Evolutionary conservation across 2,888 invertebrate species (phyloP).

Genomic region (Steinernema carpocapsae): DNA sequence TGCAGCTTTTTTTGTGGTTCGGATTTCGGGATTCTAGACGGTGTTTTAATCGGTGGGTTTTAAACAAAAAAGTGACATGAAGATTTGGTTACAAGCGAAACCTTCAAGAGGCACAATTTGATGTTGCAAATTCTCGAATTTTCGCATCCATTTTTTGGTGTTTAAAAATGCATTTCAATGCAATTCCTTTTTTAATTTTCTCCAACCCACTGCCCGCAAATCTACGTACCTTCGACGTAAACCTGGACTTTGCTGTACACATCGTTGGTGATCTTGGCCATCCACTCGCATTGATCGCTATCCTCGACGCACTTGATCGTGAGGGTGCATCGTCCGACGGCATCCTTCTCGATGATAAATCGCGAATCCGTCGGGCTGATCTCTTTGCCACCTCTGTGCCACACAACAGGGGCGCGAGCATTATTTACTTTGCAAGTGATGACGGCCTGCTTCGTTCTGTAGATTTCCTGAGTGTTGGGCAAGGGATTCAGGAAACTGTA

Average conservation of each 20-base stretch:
- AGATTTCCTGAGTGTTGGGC: constrained; percentile 86
- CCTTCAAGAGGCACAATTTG: no score
- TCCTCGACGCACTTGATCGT: constrained; percentile 82
- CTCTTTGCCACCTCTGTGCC: constrained; percentile 81
- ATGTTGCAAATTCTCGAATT: no score
- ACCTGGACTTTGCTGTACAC: constrained; percentile 84
- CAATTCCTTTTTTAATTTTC: no score
- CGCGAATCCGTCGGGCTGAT: constrained; percentile 54
- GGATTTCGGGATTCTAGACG: no score
- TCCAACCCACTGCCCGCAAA: no score
- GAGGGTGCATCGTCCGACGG: constrained; percentile 86
- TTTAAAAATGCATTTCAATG: no score
- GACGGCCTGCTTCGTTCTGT: constrained; percentile 79
- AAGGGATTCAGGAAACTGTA: constrained; percentile 90
- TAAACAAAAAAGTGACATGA: no score
- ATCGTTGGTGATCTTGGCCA: constrained; percentile 85
- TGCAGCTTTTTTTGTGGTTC: no score
- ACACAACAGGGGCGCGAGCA: constrained; percentile 89
- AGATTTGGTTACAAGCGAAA: no score
- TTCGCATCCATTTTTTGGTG: no score
- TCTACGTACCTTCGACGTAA: constrained; percentile 78
- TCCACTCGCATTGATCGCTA: constrained; percentile 86
- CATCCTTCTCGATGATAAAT: constrained; percentile 87
- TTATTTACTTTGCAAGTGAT: constrained; percentile 89
- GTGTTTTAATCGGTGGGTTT: no score